These are phyloP conservation scores for Platycnemis pennipes DNA, from an alignment of 2,888 invertebrate genomes.

Conservation along the genomic window DNA sequence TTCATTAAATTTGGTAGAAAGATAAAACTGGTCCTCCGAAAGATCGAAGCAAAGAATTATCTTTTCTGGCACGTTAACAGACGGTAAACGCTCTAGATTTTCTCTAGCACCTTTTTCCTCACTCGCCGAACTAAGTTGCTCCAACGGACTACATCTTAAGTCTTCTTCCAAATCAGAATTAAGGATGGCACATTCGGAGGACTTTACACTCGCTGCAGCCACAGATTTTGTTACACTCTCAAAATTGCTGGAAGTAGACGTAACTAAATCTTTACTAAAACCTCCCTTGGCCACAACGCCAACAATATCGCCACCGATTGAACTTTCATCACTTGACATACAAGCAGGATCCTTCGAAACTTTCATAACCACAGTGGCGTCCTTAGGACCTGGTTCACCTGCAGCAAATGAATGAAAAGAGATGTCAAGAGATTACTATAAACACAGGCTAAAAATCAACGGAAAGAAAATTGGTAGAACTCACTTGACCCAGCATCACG, in stretches of 20 bases:
- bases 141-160: background rate
- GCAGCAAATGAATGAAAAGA: background rate
- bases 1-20: conserved; percentile 81
- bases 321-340: conserved; percentile 15
- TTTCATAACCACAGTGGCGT: background rate
- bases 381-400: background rate
- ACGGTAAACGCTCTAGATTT: conserved; percentile 69
- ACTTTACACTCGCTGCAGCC: background rate
- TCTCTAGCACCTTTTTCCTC: background rate
- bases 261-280: background rate
- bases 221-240: conserved; percentile 31
- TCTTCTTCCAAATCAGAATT: background rate
- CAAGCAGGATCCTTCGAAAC: background rate
- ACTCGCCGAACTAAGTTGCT: background rate
- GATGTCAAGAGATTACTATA: background rate
- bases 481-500: background rate
- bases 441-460: background rate
- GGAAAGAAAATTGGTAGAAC: background rate
- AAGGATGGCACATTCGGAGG: background rate
- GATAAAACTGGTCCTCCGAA: conserved; percentile 81
- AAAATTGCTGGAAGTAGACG: background rate
- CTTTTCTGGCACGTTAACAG: conserved; percentile 82
- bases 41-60: conserved; percentile 85
- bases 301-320: background rate
- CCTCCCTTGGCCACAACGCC: background rate